Percentiles rank a stretch among this genome's conserved stretches.
phyloP scores from a whole-genome alignment of 2,888 invertebrate species.

The Melieria crassipennis region DNA sequence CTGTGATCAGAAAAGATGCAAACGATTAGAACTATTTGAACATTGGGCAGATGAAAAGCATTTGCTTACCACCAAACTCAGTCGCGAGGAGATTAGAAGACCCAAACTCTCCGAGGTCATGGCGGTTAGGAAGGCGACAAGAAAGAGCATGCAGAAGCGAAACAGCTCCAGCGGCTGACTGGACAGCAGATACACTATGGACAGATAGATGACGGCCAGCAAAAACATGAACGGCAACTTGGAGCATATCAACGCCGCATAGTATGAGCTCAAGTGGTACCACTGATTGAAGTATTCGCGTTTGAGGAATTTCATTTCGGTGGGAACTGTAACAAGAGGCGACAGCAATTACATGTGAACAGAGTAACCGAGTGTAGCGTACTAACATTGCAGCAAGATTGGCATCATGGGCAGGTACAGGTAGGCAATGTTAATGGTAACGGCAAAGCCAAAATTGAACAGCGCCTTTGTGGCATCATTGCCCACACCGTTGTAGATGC shows the following conservation, averaged over 20 bases:
- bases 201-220: conserved; percentile 74
- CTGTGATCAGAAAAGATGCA: conserved; percentile 65
- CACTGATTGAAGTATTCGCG: conserved; percentile 85
- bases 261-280: conserved; percentile 84
- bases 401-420: conserved; percentile 87
- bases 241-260: conserved; percentile 76
- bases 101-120: conserved; percentile 84
- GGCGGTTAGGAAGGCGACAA: conserved; percentile 76
- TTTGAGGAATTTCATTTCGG: conserved; percentile 79
- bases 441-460: conserved; percentile 87
- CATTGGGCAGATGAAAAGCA: neutral
- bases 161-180: conserved; percentile 79
- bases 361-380: neutral
- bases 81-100: conserved; percentile 76
- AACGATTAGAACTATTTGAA: neutral
- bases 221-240: conserved; percentile 77
- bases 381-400: conserved; percentile 81
- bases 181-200: conserved; percentile 78
- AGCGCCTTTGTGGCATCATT: conserved; percentile 83
- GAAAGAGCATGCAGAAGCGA: conserved; percentile 75
- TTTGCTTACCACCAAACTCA: conserved; percentile 78
- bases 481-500: conserved; percentile 78
- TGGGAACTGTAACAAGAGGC: conserved; percentile 72
- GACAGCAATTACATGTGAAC: neutral
- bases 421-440: conserved; percentile 80